Evolutionary conservation across 2,888 invertebrate species (phyloP).

Genomic region (Itoplectis maculator): DNA sequence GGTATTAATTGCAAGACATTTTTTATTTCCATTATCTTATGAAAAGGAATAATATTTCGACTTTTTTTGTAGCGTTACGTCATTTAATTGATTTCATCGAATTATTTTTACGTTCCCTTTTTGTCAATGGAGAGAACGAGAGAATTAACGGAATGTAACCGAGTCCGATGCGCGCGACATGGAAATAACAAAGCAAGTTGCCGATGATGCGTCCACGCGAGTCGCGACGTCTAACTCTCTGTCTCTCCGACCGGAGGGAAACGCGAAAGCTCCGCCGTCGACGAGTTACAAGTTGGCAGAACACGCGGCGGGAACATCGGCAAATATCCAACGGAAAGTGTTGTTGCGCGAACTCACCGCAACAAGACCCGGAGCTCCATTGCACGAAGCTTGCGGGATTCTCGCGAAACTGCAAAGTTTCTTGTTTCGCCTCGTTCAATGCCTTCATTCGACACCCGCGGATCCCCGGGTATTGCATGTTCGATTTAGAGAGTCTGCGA

Average conservation of each 20-base stretch:
- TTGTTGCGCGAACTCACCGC: conserved; percentile 46
- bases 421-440: conserved; percentile 21
- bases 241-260: conserved; percentile 22
- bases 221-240: conserved; percentile 34
- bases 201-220: not conserved
- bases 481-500: conserved; percentile 18
- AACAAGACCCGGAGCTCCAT: conserved; percentile 33
- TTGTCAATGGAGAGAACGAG: too few relatives aligned
- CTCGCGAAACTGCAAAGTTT: conserved; percentile 35
- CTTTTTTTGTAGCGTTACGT: not conserved
- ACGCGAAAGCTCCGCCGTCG: conserved; percentile 40
- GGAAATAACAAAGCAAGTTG: not conserved
- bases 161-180: not conserved
- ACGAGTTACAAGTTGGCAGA: conserved; percentile 38
- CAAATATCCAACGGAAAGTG: conserved; percentile 19
- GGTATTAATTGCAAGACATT: too few relatives aligned
- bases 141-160: not conserved
- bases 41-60: not conserved
- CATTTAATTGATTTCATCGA: not conserved
- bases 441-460: conserved; percentile 9
- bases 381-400: conserved; percentile 30
- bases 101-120: too few relatives aligned
- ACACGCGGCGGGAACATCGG: conserved; percentile 27
- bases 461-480: not conserved
- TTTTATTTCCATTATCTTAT: not conserved